Conservation (phyloP, 1,140 invertebrate genomes). For the Tyrophagus putrescentiae region DNA sequence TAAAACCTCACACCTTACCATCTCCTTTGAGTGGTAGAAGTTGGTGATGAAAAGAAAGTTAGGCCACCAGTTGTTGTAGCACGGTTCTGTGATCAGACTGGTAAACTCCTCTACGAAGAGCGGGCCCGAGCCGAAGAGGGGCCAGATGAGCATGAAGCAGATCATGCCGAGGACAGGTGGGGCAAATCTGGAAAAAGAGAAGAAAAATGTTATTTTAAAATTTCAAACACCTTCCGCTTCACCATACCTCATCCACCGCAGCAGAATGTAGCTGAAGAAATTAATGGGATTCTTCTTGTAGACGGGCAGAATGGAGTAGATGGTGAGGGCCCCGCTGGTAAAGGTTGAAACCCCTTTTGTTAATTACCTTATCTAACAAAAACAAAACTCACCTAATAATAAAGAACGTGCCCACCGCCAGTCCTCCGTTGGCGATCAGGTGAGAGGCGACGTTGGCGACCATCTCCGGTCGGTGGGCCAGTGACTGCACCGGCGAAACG, state of each 20-base stretch:
- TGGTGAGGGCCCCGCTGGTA: constrained; percentile 4
- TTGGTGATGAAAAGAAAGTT: constrained; percentile 15
- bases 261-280: constrained; percentile 13
- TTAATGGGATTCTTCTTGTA: constrained; percentile 14
- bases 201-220: neutral
- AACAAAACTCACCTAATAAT: constrained; percentile 5
- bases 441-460: neutral
- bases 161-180: neutral
- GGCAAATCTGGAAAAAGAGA: constrained; percentile 3
- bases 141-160: constrained; percentile 14
- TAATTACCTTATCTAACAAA: neutral
- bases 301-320: constrained; percentile 3
- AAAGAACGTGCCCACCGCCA: constrained; percentile 15
- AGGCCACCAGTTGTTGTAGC: constrained; percentile 7
- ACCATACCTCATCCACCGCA: constrained; percentile 9
- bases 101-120: constrained; percentile 5
- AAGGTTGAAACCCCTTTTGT: neutral
- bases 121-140: constrained; percentile 11
- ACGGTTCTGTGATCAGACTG: neutral
- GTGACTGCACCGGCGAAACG: neutral
- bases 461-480: neutral
- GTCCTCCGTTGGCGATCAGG: constrained; percentile 11
- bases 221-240: neutral
- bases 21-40: neutral
- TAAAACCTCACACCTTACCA: neutral